Evolutionary conservation across 2,888 invertebrate genomes (phyloP).

Genomic region (Ephialtes manifestator): DNA sequence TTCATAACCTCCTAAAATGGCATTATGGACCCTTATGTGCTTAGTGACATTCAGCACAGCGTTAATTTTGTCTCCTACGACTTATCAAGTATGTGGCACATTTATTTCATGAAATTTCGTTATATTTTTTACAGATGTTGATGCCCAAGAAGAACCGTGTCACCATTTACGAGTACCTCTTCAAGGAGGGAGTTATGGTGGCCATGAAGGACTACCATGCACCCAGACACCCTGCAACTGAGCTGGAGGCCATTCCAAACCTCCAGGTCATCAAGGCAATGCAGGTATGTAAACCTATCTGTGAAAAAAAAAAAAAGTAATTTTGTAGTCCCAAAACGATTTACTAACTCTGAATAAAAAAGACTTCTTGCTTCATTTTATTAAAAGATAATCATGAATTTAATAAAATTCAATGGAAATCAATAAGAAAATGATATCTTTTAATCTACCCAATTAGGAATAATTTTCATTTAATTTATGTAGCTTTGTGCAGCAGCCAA

Average conservation of each 20-base stretch:
- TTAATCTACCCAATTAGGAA: no score
- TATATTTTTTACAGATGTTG: constrained; percentile 91
- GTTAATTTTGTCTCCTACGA: background rate
- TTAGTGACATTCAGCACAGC: no score
- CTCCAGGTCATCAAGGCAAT: constrained; percentile 99
- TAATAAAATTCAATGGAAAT: no score
- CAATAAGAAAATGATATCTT: no score
- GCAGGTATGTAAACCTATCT: constrained; percentile 88
- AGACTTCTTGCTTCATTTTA: no score
- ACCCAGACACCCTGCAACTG: constrained; percentile 97
- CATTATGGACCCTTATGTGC: background rate
- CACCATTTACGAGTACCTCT: constrained; percentile 98
- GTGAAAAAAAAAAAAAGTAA: background rate
- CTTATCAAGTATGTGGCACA: background rate
- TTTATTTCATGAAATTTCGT: background rate
- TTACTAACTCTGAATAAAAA: background rate
- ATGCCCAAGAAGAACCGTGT: constrained; percentile 99
- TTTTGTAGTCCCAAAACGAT: no score
- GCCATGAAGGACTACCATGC: constrained; percentile 99
- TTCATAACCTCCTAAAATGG: constrained; percentile 1
- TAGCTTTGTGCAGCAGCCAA: no score
- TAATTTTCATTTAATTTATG: no score
- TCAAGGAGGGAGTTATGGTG: constrained; percentile 99
- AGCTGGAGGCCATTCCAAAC: constrained; percentile 97
- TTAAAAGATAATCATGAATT: no score